Percentiles rank a stretch among this genome's conserved stretches.
Conservation (phyloP, 2,888 invertebrate species). For the Hemicrepidius hirtus region DNA sequence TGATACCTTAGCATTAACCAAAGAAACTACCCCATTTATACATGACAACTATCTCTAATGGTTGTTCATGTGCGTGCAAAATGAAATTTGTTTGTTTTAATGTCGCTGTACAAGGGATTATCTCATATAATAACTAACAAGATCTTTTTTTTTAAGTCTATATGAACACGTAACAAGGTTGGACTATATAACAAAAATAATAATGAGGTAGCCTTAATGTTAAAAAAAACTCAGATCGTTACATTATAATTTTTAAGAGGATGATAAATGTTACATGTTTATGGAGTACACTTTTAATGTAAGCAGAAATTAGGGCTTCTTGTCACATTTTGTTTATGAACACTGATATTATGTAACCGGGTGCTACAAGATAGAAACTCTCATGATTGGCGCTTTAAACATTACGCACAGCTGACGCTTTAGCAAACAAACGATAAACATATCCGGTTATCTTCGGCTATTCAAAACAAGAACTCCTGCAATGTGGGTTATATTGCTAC, state of each 20-base stretch:
- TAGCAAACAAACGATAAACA: slow-evolving; percentile 43
- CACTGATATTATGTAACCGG: slow-evolving; percentile 10
- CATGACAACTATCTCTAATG: background rate
- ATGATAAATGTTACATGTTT: no score
- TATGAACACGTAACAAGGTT: no score
- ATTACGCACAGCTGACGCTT: slow-evolving; percentile 44
- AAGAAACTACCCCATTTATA: slow-evolving; percentile 7
- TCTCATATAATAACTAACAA: background rate
- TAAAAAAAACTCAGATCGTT: no score
- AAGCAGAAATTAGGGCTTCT: slow-evolving; percentile 6
- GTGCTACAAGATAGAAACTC: slow-evolving; percentile 24
- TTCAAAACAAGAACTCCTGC: slow-evolving; percentile 42
- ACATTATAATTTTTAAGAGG: no score
- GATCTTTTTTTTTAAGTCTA: background rate
- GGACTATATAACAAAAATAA: no score
- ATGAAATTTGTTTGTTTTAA: background rate
- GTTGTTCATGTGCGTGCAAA: background rate
- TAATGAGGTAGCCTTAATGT: no score
- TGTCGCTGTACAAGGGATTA: background rate
- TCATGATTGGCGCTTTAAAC: slow-evolving; percentile 41
- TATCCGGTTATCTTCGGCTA: slow-evolving; percentile 41
- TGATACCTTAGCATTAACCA: background rate
- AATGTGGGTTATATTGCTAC: slow-evolving; percentile 41
- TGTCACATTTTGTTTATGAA: slow-evolving; percentile 24
- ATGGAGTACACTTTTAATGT: background rate